phyloP scores from a whole-genome alignment of 2,888 invertebrate species.

The Habrosyne pyritoides region DNA sequence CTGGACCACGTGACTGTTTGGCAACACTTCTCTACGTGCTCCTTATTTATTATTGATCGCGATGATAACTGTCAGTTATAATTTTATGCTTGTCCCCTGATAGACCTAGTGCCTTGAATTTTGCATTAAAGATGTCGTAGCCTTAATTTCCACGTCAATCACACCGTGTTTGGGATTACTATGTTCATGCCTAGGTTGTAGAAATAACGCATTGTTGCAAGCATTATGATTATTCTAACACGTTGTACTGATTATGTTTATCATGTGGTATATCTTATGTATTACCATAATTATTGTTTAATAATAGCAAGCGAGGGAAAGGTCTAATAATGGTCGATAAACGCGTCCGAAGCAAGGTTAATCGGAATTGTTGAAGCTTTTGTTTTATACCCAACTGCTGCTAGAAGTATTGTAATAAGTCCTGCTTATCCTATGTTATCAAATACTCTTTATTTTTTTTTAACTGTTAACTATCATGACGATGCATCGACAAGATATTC shows the following conservation, averaged over 20 bases:
- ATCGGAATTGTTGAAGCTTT: no score
- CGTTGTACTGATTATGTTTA: background rate
- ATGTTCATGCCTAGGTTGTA: background rate
- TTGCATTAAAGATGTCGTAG: background rate
- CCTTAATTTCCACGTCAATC: background rate
- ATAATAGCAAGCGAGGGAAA: no score
- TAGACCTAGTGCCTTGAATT: background rate
- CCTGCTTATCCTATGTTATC: no score
- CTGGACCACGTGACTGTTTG: constrained; percentile 50
- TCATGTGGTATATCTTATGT: no score
- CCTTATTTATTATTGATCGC: constrained; percentile 25
- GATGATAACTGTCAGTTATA: background rate
- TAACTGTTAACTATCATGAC: no score
- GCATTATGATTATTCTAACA: background rate
- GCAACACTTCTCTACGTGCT: constrained; percentile 46
- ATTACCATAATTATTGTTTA: no score
- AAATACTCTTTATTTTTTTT: no score
- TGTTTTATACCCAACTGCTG: no score
- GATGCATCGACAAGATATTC: no score
- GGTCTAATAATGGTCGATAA: no score
- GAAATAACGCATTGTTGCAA: background rate
- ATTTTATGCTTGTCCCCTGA: background rate
- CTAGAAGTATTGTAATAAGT: no score
- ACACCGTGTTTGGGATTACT: constrained; percentile 1
- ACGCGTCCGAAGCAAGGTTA: no score